phyloP scores from a whole-genome alignment of 2,888 invertebrate species.

The Ectemnius cavifrons region DNA sequence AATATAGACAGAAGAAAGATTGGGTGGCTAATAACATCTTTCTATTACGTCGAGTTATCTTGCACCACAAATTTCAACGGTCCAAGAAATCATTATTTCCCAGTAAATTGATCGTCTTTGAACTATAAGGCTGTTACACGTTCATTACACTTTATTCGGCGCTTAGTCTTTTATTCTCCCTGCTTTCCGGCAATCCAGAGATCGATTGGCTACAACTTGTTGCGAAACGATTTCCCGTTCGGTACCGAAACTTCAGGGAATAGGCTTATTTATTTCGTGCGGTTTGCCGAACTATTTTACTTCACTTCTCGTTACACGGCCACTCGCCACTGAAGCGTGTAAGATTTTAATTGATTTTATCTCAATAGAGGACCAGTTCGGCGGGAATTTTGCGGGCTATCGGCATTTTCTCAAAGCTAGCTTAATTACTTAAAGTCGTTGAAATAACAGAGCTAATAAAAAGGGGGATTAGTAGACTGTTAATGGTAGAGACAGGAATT shows the following conservation, averaged over 20 bases:
- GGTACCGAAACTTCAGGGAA: not conserved
- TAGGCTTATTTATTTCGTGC: not conserved
- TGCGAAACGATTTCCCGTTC: conserved; percentile 31
- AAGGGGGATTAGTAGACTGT: too few relatives aligned
- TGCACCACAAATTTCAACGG: not conserved
- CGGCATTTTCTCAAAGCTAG: too few relatives aligned
- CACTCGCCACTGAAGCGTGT: not conserved
- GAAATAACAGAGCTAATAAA: too few relatives aligned
- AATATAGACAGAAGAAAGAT: too few relatives aligned
- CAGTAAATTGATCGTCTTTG: conserved; percentile 54
- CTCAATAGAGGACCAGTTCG: not conserved
- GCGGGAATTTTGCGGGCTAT: too few relatives aligned
- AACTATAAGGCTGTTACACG: conserved; percentile 43
- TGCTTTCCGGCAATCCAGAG: conserved; percentile 52
- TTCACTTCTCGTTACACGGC: not conserved
- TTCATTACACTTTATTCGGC: conserved; percentile 52
- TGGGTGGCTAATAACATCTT: not conserved
- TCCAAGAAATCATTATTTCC: conserved; percentile 38
- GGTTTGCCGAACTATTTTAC: not conserved
- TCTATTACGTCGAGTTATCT: not conserved
- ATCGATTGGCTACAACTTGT: conserved; percentile 62
- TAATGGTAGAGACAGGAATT: not conserved
- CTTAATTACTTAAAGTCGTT: too few relatives aligned
- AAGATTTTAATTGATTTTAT: not conserved
- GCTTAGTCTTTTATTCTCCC: conserved; percentile 53